Evolutionary conservation across 1,140 invertebrate species (phyloP).

Genomic region (Galendromus occidentalis): DNA sequence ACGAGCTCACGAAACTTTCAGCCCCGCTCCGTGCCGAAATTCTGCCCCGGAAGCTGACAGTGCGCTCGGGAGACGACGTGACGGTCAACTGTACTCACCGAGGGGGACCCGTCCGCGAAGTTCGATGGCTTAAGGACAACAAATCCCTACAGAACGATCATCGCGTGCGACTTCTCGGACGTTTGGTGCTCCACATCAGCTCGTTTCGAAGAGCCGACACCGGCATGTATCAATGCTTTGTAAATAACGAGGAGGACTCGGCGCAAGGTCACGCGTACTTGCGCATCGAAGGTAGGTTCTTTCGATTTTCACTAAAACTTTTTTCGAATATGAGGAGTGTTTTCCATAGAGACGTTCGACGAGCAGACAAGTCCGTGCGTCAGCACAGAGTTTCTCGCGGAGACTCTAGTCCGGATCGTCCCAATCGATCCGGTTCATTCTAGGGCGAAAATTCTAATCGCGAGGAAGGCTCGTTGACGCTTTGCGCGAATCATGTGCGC

Average conservation of each 20-base stretch:
- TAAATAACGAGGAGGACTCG: constrained; percentile 24
- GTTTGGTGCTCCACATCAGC: constrained; percentile 21
- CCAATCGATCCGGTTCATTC: too few relatives aligned
- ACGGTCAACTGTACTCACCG: constrained; percentile 17
- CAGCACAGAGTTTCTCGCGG: too few relatives aligned
- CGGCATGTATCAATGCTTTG: constrained; percentile 33
- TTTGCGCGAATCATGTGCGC: too few relatives aligned
- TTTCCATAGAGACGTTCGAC: too few relatives aligned
- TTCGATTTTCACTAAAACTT: background rate
- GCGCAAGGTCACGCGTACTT: constrained; percentile 27
- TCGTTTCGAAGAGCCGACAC: constrained; percentile 26
- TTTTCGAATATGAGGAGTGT: too few relatives aligned
- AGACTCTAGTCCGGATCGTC: too few relatives aligned
- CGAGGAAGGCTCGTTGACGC: too few relatives aligned
- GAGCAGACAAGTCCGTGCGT: too few relatives aligned
- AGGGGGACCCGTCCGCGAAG: constrained; percentile 53
- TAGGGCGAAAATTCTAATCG: too few relatives aligned
- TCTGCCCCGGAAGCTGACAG: constrained; percentile 24
- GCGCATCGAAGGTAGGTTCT: constrained; percentile 28
- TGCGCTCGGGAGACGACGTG: constrained; percentile 22
- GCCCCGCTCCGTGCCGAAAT: constrained; percentile 14
- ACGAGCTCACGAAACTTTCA: background rate
- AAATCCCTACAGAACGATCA: constrained; percentile 13
- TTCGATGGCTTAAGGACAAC: constrained; percentile 41
- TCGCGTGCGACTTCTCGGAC: background rate